Evolutionary conservation across 2,797 vertebrate genomes (phyloP).

Genomic region (Rousettus madagascariensis): DNA sequence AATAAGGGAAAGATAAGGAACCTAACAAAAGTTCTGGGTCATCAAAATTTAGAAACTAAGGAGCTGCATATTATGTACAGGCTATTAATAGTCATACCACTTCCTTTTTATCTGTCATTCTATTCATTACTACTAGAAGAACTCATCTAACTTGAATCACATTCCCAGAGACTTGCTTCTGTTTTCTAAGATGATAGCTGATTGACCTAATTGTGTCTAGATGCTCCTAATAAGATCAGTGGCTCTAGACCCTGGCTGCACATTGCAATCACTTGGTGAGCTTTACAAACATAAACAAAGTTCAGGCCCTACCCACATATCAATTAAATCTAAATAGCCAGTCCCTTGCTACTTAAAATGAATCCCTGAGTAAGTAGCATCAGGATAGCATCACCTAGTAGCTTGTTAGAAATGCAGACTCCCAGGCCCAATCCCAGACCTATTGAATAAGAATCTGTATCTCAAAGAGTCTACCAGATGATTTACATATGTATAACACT

Average conservation of each 20-base stretch:
- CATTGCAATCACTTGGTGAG: not conserved
- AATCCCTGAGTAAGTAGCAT: not conserved
- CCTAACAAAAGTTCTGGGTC: not conserved
- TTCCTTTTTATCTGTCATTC: not conserved
- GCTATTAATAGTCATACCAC: not conserved
- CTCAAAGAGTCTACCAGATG: not conserved
- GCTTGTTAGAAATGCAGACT: not conserved
- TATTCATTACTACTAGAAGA: not conserved
- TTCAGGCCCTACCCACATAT: not conserved
- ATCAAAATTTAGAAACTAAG: not conserved
- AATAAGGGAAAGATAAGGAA: not conserved
- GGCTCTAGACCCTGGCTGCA: not conserved
- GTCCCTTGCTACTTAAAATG: not conserved
- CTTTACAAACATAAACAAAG: not conserved
- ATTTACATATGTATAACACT: not conserved
- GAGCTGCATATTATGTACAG: not conserved
- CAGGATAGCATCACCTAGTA: not conserved
- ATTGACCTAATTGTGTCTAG: not conserved
- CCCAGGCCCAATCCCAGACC: not conserved
- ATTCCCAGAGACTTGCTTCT: not conserved
- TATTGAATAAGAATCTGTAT: not conserved
- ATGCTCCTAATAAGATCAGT: not conserved
- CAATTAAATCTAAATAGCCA: not conserved
- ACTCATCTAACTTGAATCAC: not conserved
- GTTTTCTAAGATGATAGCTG: not conserved